Evolutionary conservation across 2,113 vertebrate species (phyloP).

Genomic region (Oxyruncus cristatus): DNA sequence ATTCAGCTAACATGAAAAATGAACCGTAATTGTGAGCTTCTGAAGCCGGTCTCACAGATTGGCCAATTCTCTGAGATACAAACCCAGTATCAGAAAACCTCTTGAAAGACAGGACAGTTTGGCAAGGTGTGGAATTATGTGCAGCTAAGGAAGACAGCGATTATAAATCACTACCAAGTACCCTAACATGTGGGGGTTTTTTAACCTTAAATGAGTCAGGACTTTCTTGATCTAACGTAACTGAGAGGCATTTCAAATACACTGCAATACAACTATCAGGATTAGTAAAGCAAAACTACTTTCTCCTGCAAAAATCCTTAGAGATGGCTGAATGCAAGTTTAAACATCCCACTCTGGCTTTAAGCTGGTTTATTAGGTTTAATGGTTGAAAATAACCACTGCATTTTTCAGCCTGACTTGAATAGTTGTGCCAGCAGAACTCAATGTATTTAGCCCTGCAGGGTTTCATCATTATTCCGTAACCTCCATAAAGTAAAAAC

Average conservation of each 20-base stretch:
- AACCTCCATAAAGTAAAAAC: neutral
- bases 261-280: neutral
- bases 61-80: neutral
- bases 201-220: neutral
- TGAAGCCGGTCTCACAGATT: neutral
- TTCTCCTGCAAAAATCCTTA: neutral
- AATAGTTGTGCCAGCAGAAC: neutral
- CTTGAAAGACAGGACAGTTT: neutral
- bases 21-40: neutral
- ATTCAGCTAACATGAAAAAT: neutral
- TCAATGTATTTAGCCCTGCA: neutral
- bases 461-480: neutral
- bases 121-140: neutral
- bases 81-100: neutral
- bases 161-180: neutral
- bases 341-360: neutral
- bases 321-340: neutral
- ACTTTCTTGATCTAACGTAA: neutral
- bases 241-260: neutral
- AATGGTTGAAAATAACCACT: neutral
- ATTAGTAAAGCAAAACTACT: neutral
- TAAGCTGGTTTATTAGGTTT: conserved; percentile 17
- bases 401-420: neutral
- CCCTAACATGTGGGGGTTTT: neutral
- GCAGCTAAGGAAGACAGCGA: neutral